Evolutionary conservation across 2,797 vertebrate species (phyloP), one percentile per base, ranked within the genome.

Genomic region (Anabas testudineus): DNA sequence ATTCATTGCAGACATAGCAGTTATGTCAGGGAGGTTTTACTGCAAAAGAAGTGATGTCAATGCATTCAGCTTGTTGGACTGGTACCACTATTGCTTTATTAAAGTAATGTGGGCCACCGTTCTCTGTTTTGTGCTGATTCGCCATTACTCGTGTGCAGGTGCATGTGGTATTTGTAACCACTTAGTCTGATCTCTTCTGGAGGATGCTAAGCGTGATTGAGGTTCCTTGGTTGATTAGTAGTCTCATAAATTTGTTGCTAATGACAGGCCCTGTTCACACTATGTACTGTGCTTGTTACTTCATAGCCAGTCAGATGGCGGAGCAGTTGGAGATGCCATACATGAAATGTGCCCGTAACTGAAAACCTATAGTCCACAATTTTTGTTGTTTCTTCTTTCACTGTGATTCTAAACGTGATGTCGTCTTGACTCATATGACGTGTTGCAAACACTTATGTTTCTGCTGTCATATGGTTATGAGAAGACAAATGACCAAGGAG

Each of bases 401-500:
- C 63, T 32, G 7, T 54, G 7, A 57, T 37, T 43, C 30, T 47
- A 57, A 22, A 55, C 22, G 24, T 52, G 3, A 19, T 68, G 71
- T 72, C 66, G 61, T 59, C 39, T 53, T 87, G 78, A 86, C 39
- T 41, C 71, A 47, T 60, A 47, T 72, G 45, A 47, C n/a, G 32
- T 60, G 67, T 47, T 69, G 21, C 51, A 74, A 55, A 32, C 71
- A 45, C 34, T 8, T 56, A 3, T 30, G 52, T 73, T 59, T 71
- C 51, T 28, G 24, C 58, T 76, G 47, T 60, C 47, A 36, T 32
- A 46, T 69, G 69, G 63, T 49, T 64, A 30, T 49, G 37, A 41
- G 36, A 76, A 83, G 79, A 90, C 45, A 86, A 84, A 86, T 39
- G 61, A 71, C 48, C 70, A 18, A 64, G 55, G 49, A 53, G 54